phyloP scores from a whole-genome alignment of 2,113 vertebrate genomes.

The Petroica traversi region DNA sequence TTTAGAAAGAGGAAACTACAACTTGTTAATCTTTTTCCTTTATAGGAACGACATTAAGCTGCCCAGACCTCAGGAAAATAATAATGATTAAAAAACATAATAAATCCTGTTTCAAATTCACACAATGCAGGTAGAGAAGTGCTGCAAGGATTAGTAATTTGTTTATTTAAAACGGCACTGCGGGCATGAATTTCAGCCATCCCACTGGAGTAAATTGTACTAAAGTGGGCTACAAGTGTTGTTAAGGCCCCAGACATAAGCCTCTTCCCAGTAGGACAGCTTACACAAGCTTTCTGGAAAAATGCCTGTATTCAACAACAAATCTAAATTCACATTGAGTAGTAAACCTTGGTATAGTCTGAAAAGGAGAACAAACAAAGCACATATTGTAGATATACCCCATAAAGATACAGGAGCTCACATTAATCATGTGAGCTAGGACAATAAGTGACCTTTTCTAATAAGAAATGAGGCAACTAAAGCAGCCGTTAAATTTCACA shows the following conservation, averaged over 20 bases:
- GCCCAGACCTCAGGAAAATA: neutral
- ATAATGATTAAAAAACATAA: neutral
- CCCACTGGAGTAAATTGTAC: conserved; percentile 41
- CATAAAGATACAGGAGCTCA: conserved; percentile 54
- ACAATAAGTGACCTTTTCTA: conserved; percentile 77
- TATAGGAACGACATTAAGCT: neutral
- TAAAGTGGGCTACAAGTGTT: conserved; percentile 47
- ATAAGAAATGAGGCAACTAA: conserved; percentile 65
- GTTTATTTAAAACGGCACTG: conserved; percentile 45
- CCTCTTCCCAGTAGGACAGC: conserved; percentile 13
- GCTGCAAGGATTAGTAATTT: conserved; percentile 25
- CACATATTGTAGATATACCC: conserved; percentile 56
- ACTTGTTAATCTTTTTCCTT: neutral
- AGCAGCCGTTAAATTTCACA: conserved; percentile 62
- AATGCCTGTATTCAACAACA: conserved; percentile 46
- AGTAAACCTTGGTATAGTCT: conserved; percentile 45
- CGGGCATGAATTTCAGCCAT: conserved; percentile 60
- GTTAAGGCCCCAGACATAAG: conserved; percentile 36
- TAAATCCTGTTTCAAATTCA: conserved; percentile 29
- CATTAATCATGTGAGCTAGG: conserved; percentile 68
- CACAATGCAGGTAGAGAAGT: conserved; percentile 1
- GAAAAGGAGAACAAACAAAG: conserved; percentile 62
- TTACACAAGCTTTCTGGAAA: conserved; percentile 47
- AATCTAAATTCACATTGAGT: conserved; percentile 61
- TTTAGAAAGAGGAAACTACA: neutral